A percentile compares a stretch with the other conserved stretches of the same genome.
Conservation (phyloP, 1,140 invertebrate species). For the Tyrophagus putrescentiae region DNA sequence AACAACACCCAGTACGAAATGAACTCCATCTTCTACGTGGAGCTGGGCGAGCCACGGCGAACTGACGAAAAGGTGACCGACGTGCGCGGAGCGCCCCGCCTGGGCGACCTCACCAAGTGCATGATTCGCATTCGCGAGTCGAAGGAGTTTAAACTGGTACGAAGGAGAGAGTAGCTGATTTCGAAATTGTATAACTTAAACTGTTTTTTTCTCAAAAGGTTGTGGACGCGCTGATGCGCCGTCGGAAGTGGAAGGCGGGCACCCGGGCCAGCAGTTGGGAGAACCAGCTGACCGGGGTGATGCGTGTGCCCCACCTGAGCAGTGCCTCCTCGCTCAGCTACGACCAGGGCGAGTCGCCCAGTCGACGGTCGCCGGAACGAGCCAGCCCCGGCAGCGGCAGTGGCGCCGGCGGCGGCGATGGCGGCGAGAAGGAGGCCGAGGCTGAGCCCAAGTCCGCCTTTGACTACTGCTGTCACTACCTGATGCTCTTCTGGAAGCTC, state of each 20-base stretch:
- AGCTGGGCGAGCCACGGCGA: constrained; percentile 68
- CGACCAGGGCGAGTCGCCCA: background rate
- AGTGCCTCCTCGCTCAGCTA: background rate
- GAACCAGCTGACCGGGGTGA: constrained; percentile 90
- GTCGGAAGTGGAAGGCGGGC: constrained; percentile 61
- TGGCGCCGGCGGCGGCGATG: constrained; percentile 31
- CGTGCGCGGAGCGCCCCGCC: constrained; percentile 69
- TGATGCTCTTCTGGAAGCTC: constrained; percentile 95
- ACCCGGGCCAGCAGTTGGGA: constrained; percentile 94
- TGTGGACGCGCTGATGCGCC: constrained; percentile 87
- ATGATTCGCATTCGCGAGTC: constrained; percentile 86
- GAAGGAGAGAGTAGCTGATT: too few species aligned
- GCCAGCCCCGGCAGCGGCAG: constrained; percentile 38
- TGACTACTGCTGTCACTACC: constrained; percentile 87
- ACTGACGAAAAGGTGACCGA: constrained; percentile 1
- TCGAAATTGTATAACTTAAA: too few species aligned
- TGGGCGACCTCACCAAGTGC: constrained; percentile 65
- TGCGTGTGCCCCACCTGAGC: constrained; percentile 55
- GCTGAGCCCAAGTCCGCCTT: constrained; percentile 50
- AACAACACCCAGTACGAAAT: constrained; percentile 98
- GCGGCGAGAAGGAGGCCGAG: constrained; percentile 38
- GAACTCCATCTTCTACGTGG: constrained; percentile 79
- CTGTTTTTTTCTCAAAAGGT: too few species aligned
- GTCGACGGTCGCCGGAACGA: too few species aligned
- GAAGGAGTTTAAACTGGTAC: constrained; percentile 96